Base-by-base conservation (phyloP, 2,888 invertebrate species). In the Hydroisotoma schaefferi region DNA sequence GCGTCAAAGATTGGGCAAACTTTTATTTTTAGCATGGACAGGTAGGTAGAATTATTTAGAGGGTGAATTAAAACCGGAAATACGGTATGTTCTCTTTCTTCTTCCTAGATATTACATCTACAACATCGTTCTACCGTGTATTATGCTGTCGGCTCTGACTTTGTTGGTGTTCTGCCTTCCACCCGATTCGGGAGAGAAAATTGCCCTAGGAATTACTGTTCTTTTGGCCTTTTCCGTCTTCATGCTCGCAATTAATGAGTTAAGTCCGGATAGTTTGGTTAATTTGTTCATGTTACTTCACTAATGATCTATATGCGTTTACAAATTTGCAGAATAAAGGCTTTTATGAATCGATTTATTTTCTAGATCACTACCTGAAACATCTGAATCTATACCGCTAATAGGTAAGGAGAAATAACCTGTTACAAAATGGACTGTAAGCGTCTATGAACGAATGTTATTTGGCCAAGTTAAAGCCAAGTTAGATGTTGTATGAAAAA, bases 181-280 rank as follows among this genome's bases (percentile, higher is more conserved):
- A 2, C 81, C 81, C 1, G 81, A 81, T 66, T 78, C 78, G 4
- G 81, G 81, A 1, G 81, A 82, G 74, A 81, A 82, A 71, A 79
- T 82, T 37, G 81, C 80, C 5, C 67, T 82, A 2, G 81, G 81
- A 20, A 77, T 82, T 62, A 82, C 81, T 6, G 81, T 82, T 27
- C 76, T 82, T 10, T 76, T 82, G 47, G 81, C 81, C 8, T 82
- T 82, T 75, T 81, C 80, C 53, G 82, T 82, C 49, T 81, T 82
- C 74, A 81, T 82, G 79, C 73, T 82, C 58, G 78, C 81, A 53
- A 80, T 82, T 43, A 81, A 81, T 1, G 82, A 82, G 74, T 81
- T 81, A 74, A 79, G 81, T 78, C 81, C n/a, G n/a, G n/a, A n/a
- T n/a, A n/a, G n/a, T n/a, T n/a, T n/a, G n/a, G n/a, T n/a, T n/a